Evolutionary conservation across 1,140 invertebrate species (phyloP), one percentile per base, ranked within the genome.

Genomic region (Brachionus rubens): DNA sequence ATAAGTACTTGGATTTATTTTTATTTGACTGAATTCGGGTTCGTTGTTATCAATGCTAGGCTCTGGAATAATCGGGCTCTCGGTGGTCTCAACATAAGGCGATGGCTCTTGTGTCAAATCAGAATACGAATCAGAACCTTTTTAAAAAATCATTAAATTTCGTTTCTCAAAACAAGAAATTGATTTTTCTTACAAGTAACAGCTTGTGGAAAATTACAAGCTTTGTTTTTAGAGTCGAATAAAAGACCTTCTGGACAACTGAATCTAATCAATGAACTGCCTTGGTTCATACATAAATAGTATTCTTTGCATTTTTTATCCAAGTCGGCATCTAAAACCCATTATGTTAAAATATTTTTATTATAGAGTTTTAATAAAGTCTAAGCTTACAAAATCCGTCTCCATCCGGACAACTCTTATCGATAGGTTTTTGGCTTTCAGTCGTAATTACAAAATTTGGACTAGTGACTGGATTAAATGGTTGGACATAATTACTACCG

Each of bases 361-460:
- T 1, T 33, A 36, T 36, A 19, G 36, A 59, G 24, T 6, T 65
- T 33, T 59, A n/a, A n/a, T 43, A 43, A 65, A 24, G 3, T 14
- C 3, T 7, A 14, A 46, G 5, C n/a, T 65, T 65, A 65, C 59
- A 65, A 43, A 65, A 65, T 65, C 59, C 59, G n/a, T 65, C 59
- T n/a, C 59, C 59, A 43, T 65, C n/a, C 2, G 59, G 40, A 65
- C 59, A 65, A 21, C 3, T 16, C n/a, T 59, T 59, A 6, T 36
- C 33, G 4, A 36, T 9, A 36, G 33, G 33, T 5, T 3, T 9
- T 9, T 36, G n/a, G n/a, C n/a, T n/a, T n/a, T n/a, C n/a, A n/a
- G n/a, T 36, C 3, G 33, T 36, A 5, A 9, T 36, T 36, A 5
- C 33, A 36, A 36, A n/a, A 33, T 59, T n/a, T 36, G 12, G 5